Base-by-base conservation (phyloP, 2,888 invertebrate species). In the Lucinisca nassula region DNA sequence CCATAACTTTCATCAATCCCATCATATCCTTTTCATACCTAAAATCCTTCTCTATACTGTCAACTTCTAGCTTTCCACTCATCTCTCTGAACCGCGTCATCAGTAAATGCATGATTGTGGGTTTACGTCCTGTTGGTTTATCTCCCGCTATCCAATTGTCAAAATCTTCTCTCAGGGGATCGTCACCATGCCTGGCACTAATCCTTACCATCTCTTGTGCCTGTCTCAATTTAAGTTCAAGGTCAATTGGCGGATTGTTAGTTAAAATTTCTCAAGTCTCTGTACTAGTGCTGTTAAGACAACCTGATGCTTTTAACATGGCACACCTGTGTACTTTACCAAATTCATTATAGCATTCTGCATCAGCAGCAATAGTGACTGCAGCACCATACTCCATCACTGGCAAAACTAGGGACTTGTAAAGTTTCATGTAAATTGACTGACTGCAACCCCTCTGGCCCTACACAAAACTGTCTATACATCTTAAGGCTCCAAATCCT, bases 31-130 rank as follows among this genome's bases (percentile, higher is more conserved):
- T 38, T 4, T 24, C 67, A 40, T 79, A 79, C 32, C 67, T 61
- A 79, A 79, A 79, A 30, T 79, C 79, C 37, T 67, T 61, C 38
- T 79, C 79, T 24, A 79, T 67, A 67, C 40, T 38, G 10, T 40
- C 45, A 12, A 79, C 37, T 27, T 79, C 27, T 17, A 67, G 30
- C 10, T n/a, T 24, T 0, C 30, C 40, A 27, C 40, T 61, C 17
- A 61, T 14, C 30, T 79, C 79, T 38, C 35, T 67, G 40, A 79
- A 79, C 61, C 38, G 27, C 14, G 37, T 40, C 67, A 79, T 61
- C 3, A 79, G 67, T n/a, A 79, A 12, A 8, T 35, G 37, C 27
- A 61, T 67, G 24, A 27, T 21, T 27, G 38, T 79, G 14, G 79
- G 79, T 67, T 79, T 79, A 21, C 40, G 27, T 37, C 40, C 24